Base-by-base conservation (phyloP, 2,888 invertebrate genomes). In the Lissonota sp. region DNA sequence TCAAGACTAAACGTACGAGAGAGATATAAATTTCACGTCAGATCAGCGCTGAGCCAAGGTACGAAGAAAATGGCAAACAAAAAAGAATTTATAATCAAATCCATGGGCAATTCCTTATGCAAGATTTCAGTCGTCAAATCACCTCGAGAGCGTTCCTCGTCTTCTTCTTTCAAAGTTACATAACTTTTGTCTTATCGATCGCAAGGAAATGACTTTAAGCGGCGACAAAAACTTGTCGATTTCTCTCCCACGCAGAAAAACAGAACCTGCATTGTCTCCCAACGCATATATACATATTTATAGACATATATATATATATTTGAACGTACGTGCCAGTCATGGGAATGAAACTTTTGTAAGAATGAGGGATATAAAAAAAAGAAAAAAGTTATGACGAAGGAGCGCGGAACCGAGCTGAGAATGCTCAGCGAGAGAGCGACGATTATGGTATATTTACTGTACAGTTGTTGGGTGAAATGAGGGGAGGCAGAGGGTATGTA, bases 201-300 rank as follows among this genome's bases (percentile, higher is more conserved):
- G 42, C 14, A 37, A 44, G 10, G 7, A 40, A 16, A 44, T 39
- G 8, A 37, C 44, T 8, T 37, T 8, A 26, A 12, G 8, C 14
- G 39, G 53, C n/a, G 5, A 67, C 6, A 53, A 53, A 51, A 51
- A 39, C 40, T 40, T 39, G 16, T 55, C 75, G 60, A 67, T 75
- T 69, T 67, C 67, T 26, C 26, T 78, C 77, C 64, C 81, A 66
- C 78, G 70, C 60, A 67, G 39, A 67, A n/a, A 62, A 16, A 81
- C 78, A 78, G 60, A 40, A 10, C 53, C 62, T 58, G 16, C 66
- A 81, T 78, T 81, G 81, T 81, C 55, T 71, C 70, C 26, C 26
- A 3, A 26, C 26, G 26, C 26, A 26, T 26, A 26, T 26, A 26
- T 26, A 26, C 26, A 26, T 26, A 26, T 26, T 26, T 26, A 2